phyloP scores from a whole-genome alignment of 2,888 invertebrate genomes.

The Ceramica pisi region DNA sequence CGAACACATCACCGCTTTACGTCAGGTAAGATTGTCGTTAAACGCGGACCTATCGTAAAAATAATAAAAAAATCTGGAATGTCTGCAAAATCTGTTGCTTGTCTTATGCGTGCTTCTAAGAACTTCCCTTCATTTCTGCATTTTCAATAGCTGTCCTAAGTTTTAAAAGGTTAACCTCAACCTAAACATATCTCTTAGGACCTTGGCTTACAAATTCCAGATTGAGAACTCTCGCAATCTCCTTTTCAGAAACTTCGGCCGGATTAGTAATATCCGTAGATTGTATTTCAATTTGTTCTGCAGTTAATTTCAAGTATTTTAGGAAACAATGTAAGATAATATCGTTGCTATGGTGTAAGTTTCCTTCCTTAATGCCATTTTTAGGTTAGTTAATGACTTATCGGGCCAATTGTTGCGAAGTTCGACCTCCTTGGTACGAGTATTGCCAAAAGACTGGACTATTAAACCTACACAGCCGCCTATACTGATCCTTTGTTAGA shows the following conservation, averaged over 20 bases:
- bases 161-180: background rate
- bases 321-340: conserved; percentile 30
- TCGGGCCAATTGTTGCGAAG: conserved; percentile 11
- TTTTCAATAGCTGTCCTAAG: background rate
- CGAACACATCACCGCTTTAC: too few species aligned
- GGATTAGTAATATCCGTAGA: conserved; percentile 41
- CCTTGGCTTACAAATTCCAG: conserved; percentile 20
- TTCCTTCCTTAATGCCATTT: conserved; percentile 43
- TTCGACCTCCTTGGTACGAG: conserved; percentile 18
- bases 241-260: conserved; percentile 28
- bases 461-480: conserved; percentile 56
- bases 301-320: conserved; percentile 37
- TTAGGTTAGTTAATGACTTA: conserved; percentile 33
- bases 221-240: conserved; percentile 16
- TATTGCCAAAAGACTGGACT: conserved; percentile 33
- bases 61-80: too few species aligned
- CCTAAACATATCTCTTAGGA: background rate
- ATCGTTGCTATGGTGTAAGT: conserved; percentile 29
- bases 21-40: too few species aligned
- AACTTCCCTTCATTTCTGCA: background rate
- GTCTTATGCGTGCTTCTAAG: background rate
- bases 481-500: conserved; percentile 21
- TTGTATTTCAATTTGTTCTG: conserved; percentile 48
- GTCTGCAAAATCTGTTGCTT: background rate
- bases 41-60: too few species aligned